Evolutionary conservation across 2,113 vertebrate genomes (phyloP), one percentile per base, ranked within the genome.

Genomic region (Tenebrosternarchus preto): DNA sequence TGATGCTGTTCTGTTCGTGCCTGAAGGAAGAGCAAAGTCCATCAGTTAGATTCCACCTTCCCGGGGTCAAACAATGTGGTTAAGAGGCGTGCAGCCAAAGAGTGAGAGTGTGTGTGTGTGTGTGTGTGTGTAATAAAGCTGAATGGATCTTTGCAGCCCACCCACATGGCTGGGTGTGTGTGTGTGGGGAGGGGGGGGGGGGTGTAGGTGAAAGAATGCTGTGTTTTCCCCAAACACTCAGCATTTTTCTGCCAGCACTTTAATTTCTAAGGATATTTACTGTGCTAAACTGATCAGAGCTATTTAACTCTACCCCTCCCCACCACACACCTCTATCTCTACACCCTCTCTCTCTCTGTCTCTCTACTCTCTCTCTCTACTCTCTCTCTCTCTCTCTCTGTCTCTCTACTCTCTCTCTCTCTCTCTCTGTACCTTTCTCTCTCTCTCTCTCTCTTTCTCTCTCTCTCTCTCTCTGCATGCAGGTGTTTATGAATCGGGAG

Each of bases 61-160:
- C 50, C 56, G 19, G 53, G 29, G 0, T 0, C 20, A 12, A 19
- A 33, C 33, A 24, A 50, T 73, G 69, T 56, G 4, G 15, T 22
- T 6, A 11, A 29, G 25, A 63, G 15, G 60, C 60, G 1, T 1
- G 25, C 7, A 63, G 12, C 85, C 84, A 82, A 81, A 84, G 76
- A 56, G 50, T 5, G 53, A 43, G 78, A 36, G 72, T 16, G 77
- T 16, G 56, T 36, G 36, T 46, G 57, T 56, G 73, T 17, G 55
- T 53, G 78, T 46, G 67, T 71, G 78, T 17, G 56, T 85, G 78
- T 80, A 81, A 61, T 70, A 53, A 87, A 85, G 88, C 88, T 86
- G 88, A 78, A 85, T 87, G 80, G 84, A 86, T 88, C 87, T 89
- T 80, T 88, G 83, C 33, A 80, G 92, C 89, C 91, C 92, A 92